Evolutionary conservation across 2,113 vertebrate genomes (phyloP).

Genomic region (Aphyosemion australe): DNA sequence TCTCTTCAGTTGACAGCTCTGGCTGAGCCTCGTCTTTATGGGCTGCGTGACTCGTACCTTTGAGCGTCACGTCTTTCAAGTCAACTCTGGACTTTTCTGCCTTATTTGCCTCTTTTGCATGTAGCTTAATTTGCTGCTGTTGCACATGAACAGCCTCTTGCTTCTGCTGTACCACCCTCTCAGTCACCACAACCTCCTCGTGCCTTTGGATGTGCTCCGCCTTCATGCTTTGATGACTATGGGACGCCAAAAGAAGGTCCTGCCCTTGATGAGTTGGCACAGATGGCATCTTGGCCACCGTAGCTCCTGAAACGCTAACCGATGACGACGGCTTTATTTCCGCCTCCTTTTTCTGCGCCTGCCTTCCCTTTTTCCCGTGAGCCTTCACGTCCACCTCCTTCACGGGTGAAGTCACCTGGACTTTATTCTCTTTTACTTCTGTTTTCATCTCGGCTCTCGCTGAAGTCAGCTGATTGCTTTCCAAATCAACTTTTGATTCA

Average conservation of each 20-base stretch:
- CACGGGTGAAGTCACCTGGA: conserved; percentile 6
- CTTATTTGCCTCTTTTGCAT: conserved; percentile 46
- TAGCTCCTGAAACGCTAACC: conserved; percentile 61
- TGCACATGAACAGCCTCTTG: conserved; percentile 62
- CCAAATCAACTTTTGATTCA: conserved; percentile 50
- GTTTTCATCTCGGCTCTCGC: conserved; percentile 43
- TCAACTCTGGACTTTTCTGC: conserved; percentile 49
- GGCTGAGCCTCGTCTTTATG: conserved; percentile 53
- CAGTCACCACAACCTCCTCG: conserved; percentile 65
- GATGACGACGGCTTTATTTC: conserved; percentile 58
- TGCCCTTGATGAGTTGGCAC: conserved; percentile 55
- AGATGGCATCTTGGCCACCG: conserved; percentile 55
- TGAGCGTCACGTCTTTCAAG: conserved; percentile 36
- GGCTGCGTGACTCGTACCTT: conserved; percentile 18
- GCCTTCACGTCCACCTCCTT: conserved; percentile 55
- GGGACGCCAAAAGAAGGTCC: conserved; percentile 53
- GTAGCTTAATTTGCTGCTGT: conserved; percentile 60
- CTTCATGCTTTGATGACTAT: conserved; percentile 65
- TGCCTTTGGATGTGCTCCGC: conserved; percentile 57
- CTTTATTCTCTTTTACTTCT: conserved; percentile 55
- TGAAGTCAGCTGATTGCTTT: conserved; percentile 45
- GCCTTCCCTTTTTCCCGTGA: conserved; percentile 55
- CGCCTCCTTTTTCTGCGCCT: conserved; percentile 48
- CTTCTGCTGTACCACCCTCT: conserved; percentile 64
- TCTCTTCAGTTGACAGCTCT: conserved; percentile 75